A percentile compares a stretch with the other conserved stretches of the same genome.
phyloP scores from a whole-genome alignment of 1,140 invertebrate species.

The Listronotus bonariensis region DNA sequence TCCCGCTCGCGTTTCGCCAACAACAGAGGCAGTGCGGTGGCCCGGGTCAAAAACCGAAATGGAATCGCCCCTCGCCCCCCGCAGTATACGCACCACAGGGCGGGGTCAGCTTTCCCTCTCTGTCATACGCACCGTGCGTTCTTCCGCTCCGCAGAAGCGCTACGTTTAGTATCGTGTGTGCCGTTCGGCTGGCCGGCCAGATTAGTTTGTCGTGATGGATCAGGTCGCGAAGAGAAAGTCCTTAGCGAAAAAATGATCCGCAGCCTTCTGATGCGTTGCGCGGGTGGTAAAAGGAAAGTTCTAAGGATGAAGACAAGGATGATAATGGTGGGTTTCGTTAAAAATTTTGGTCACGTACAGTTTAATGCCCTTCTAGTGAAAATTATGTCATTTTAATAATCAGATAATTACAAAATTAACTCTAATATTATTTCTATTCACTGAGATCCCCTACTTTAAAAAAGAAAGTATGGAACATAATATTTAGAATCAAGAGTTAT shows the following conservation, averaged over 20 bases:
- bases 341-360: too few species aligned
- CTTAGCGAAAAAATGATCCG: constrained; percentile 25
- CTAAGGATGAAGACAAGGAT: constrained; percentile 23
- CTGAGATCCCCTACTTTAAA: too few species aligned
- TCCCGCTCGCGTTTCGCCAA: constrained; percentile 18
- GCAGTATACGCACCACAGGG: constrained; percentile 53
- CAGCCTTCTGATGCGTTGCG: constrained; percentile 25
- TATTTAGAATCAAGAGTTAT: too few species aligned
- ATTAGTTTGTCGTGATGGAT: constrained; percentile 9
- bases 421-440: too few species aligned
- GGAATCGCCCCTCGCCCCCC: constrained; percentile 36
- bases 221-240: constrained; percentile 28
- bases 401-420: too few species aligned
- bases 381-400: constrained; percentile 7
- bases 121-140: constrained; percentile 26
- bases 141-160: constrained; percentile 28
- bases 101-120: constrained; percentile 39
- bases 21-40: constrained; percentile 26
- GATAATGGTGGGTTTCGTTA: constrained; percentile 44
- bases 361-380: neutral
- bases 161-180: constrained; percentile 22
- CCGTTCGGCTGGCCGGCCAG: constrained; percentile 15
- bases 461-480: too few species aligned
- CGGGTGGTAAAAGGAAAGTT: constrained; percentile 9
- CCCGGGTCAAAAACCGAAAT: constrained; percentile 53